These are phyloP conservation scores for Hyphantria cunea DNA, from an alignment of 1,140 invertebrate species.

Conservation along the genomic window DNA sequence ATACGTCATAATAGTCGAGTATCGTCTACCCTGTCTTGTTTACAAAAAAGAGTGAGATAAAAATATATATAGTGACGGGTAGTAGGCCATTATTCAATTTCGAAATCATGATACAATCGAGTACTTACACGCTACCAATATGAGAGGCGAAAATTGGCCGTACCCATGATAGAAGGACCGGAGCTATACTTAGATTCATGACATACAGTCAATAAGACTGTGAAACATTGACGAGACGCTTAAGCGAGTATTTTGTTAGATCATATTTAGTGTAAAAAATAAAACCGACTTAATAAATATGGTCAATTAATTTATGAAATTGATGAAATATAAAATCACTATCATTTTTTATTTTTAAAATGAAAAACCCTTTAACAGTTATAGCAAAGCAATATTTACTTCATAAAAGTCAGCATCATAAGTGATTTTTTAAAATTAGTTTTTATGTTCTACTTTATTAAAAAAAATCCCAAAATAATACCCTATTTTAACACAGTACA, in stretches of 20 bases:
- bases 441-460: too few relatives aligned
- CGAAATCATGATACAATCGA: conserved; percentile 54
- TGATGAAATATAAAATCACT: too few relatives aligned
- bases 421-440: too few relatives aligned
- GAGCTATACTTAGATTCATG: conserved; percentile 40
- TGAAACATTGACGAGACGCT: neutral
- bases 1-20: neutral
- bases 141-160: conserved; percentile 62
- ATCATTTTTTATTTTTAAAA: too few relatives aligned
- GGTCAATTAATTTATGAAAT: too few relatives aligned
- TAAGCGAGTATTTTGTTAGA: neutral
- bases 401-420: too few relatives aligned
- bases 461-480: too few relatives aligned
- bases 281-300: too few relatives aligned
- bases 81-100: conserved; percentile 58
- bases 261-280: too few relatives aligned
- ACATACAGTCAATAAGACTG: conserved; percentile 31
- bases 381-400: too few relatives aligned
- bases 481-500: too few relatives aligned
- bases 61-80: conserved; percentile 1
- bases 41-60: neutral
- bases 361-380: too few relatives aligned
- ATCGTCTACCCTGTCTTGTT: conserved; percentile 25
- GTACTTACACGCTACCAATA: conserved; percentile 66
- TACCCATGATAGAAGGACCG: conserved; percentile 41